Conservation (phyloP, 2,797 vertebrate species). For the Hybognathus amarus region DNA sequence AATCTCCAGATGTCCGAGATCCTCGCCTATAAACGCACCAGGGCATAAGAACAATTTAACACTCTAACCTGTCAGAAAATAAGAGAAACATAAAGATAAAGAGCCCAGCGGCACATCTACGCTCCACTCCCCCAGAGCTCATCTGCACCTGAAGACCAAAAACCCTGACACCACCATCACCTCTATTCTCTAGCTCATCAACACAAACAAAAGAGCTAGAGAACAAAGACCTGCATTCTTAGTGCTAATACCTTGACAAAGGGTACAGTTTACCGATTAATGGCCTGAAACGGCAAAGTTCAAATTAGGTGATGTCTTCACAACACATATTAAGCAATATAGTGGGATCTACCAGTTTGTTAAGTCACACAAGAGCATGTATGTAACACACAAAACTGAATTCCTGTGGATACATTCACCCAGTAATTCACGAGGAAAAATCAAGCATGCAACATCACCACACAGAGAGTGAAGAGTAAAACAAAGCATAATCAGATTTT, state of each 20-base stretch:
- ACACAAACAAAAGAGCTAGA: constrained; percentile 24
- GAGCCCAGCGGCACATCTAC: not conserved
- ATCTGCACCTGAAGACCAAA: constrained; percentile 30
- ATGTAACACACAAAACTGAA: constrained; percentile 22
- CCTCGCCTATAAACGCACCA: constrained; percentile 51
- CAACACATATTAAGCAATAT: not conserved
- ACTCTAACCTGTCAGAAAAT: constrained; percentile 47
- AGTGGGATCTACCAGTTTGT: too few relatives aligned
- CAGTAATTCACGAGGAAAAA: constrained; percentile 15
- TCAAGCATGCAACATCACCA: constrained; percentile 24
- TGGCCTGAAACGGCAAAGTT: not conserved
- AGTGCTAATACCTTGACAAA: not conserved
- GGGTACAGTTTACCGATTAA: constrained; percentile 14
- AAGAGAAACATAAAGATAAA: constrained; percentile 27
- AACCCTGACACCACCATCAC: not conserved
- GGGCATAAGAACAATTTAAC: constrained; percentile 57
- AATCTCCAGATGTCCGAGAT: constrained; percentile 34
- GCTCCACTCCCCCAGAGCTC: not conserved
- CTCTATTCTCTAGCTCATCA: constrained; percentile 22
- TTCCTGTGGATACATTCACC: not conserved
- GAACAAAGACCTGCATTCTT: not conserved
- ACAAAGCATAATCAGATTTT: constrained; percentile 22
- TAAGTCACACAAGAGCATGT: not conserved
- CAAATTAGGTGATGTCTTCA: constrained; percentile 1
- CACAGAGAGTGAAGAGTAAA: constrained; percentile 12